Conservation (phyloP, 2,888 invertebrate genomes). For the Meta bourneti region DNA sequence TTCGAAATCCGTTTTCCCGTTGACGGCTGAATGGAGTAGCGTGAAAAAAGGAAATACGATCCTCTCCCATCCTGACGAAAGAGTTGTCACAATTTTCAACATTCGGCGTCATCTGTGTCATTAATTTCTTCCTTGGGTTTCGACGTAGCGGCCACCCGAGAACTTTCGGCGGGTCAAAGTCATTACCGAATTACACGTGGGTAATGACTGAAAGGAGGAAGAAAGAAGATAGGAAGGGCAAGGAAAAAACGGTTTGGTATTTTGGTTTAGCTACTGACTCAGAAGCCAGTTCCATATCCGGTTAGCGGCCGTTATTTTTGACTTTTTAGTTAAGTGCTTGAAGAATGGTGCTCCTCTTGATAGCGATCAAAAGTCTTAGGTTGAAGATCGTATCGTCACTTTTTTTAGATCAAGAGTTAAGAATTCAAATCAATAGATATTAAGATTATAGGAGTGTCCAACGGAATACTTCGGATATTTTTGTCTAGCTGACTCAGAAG, state of each 20-base stretch:
- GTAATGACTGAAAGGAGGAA: conserved; percentile 31
- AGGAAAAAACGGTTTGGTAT: background rate
- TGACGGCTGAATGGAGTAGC: no score
- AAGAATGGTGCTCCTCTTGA: no score
- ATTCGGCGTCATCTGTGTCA: conserved; percentile 65
- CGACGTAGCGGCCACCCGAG: conserved; percentile 8
- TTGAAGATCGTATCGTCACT: no score
- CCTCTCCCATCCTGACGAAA: conserved; percentile 44
- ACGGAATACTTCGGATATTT: no score
- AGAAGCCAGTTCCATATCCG: background rate
- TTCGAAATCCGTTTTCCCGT: no score
- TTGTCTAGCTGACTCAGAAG: no score
- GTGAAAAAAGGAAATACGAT: conserved; percentile 11
- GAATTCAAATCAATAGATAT: no score
- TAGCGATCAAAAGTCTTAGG: no score
- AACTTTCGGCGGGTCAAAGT: conserved; percentile 54
- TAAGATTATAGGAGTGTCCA: no score
- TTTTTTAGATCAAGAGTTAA: no score
- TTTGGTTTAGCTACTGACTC: conserved; percentile 21
- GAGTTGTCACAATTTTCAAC: conserved; percentile 68
- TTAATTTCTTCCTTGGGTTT: conserved; percentile 58
- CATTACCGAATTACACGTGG: conserved; percentile 72
- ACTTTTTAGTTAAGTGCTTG: no score
- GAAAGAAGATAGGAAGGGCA: background rate
- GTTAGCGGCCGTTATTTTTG: background rate